Conservation (phyloP, 2,113 vertebrate species). For the Bubalus kerabau region DNA sequence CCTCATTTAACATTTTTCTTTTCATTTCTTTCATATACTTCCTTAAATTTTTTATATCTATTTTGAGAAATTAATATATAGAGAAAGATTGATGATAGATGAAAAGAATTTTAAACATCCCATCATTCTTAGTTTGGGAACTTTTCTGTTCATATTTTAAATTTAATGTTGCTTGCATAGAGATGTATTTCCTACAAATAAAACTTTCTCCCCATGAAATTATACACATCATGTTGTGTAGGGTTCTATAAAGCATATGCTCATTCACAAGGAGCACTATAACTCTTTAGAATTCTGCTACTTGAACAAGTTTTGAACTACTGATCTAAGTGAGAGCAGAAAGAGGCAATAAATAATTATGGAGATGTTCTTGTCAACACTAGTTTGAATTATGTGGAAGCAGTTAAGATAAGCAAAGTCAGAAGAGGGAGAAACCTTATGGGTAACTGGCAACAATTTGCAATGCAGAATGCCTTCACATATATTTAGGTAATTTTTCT, state of each 20-base stretch:
- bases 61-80: background rate
- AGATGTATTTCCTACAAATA: background rate
- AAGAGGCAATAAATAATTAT: slow-evolving; percentile 49
- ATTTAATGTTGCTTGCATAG: background rate
- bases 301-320: background rate
- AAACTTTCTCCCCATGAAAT: background rate
- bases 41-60: background rate
- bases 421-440: slow-evolving; percentile 14
- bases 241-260: background rate
- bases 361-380: slow-evolving; percentile 51
- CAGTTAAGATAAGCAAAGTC: slow-evolving; percentile 43
- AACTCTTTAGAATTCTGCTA: background rate
- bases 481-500: background rate
- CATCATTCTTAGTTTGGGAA: background rate
- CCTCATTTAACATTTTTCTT: background rate
- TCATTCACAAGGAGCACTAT: background rate
- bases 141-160: background rate
- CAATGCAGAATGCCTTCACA: background rate
- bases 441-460: background rate
- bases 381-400: slow-evolving; percentile 40
- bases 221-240: no score
- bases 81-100: background rate
- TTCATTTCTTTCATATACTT: background rate
- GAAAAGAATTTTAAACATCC: background rate
- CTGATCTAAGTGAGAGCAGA: slow-evolving; percentile 28